phyloP scores from a whole-genome alignment of 2,888 invertebrate species.

The Villa cingulata region DNA sequence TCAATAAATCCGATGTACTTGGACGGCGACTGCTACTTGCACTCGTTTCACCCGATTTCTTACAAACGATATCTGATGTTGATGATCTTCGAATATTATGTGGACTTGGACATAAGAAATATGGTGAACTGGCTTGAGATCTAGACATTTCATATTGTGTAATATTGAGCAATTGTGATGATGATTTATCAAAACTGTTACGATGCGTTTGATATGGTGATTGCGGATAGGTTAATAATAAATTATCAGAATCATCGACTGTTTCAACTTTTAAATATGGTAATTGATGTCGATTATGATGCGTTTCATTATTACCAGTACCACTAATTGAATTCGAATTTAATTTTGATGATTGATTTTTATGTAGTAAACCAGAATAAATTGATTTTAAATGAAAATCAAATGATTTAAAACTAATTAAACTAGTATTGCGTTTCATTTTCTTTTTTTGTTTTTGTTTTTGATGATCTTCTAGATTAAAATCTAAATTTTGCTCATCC shows the following conservation, averaged over 20 bases:
- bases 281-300: slow-evolving; percentile 21
- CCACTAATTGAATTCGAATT: not conserved
- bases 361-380: slow-evolving; percentile 29
- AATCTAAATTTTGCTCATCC: slow-evolving; percentile 3
- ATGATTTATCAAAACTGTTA: slow-evolving; percentile 25
- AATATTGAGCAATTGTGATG: slow-evolving; percentile 24
- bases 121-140: slow-evolving; percentile 29
- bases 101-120: slow-evolving; percentile 28
- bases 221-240: slow-evolving; percentile 28
- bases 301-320: slow-evolving; percentile 9
- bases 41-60: slow-evolving; percentile 1
- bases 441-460: slow-evolving; percentile 10
- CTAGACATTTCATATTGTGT: slow-evolving; percentile 21
- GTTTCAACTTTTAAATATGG: slow-evolving; percentile 32
- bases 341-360: slow-evolving; percentile 12
- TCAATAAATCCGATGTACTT: slow-evolving; percentile 32
- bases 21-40: slow-evolving; percentile 25
- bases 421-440: slow-evolving; percentile 18
- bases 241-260: slow-evolving; percentile 29
- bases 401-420: slow-evolving; percentile 34
- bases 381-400: slow-evolving; percentile 35
- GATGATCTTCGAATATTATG: slow-evolving; percentile 32
- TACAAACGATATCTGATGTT: slow-evolving; percentile 33
- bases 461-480: not conserved
- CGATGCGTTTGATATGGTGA: slow-evolving; percentile 29